Evolutionary conservation across 2,113 vertebrate species (phyloP), one percentile per base, ranked within the genome.

Genomic region (Saccopteryx leptura): DNA sequence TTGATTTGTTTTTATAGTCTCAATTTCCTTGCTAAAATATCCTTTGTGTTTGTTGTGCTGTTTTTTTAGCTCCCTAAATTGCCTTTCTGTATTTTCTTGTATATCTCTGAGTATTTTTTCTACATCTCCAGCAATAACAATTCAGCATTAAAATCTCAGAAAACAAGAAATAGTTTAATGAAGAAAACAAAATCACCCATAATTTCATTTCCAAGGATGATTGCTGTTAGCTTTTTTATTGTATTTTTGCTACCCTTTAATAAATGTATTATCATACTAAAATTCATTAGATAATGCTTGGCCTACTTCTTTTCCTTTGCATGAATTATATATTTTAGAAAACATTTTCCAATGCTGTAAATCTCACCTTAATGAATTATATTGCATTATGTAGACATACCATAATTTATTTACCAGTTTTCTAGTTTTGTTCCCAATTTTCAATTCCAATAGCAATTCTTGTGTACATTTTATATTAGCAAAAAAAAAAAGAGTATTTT

Each of bases 101-200:
- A 39, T 39, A 39, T 39, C 39, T 39, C 39, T 39, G 39, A 39
- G 39, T 80, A 93, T 71, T 28, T 84, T 93, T 96, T 65, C 11
- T 18, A 33, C 56, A 60, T 90, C 4, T 84, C 23, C 23, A 83
- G 24, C n/a, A 93, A 81, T 72, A 76, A 46, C 14, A 91, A 85
- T 52, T 88, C 19, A 66, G 23, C 31, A 76, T 18, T 69, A 60
- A 76, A 94, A 92, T 85, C 90, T 81, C 33, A 91, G 21, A 92
- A 97, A 96, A 87, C 61, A 86, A 96, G 79, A 13, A 94, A 63
- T 10, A n/a, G 7, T 58, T 94, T 75, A 94, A 90, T 83, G 48
- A 90, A 83, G 60, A 95, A 92, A 96, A 87, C 15, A 93, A 96
- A 92, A 88, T 90, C 24, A 82, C 0, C 23, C 31, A 31, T 81